Percentiles rank a stretch among this genome's conserved stretches.
Evolutionary conservation across 1,140 invertebrate species (phyloP).

Genomic region (Philotrypesis tridentata): DNA sequence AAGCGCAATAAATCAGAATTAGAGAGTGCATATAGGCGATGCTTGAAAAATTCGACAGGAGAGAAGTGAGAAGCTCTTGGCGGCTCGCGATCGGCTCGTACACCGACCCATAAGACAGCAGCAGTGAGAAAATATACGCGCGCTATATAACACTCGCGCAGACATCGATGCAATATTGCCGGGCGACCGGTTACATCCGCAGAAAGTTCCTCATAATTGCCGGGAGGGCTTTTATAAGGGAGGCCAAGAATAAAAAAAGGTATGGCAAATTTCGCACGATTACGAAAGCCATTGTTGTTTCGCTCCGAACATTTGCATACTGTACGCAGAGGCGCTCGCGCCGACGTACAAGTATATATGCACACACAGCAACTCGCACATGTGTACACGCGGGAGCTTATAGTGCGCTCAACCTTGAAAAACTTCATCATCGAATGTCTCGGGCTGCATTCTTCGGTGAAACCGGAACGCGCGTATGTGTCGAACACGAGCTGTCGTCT

Average conservation of each 20-base stretch:
- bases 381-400: background rate
- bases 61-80: background rate
- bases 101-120: no score
- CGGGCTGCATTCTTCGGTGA: constrained; percentile 33
- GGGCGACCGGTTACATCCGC: no score
- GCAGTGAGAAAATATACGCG: no score
- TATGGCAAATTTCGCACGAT: constrained; percentile 48
- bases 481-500: background rate
- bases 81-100: no score
- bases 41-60: background rate
- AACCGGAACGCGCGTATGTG: constrained; percentile 37
- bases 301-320: constrained; percentile 18
- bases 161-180: no score
- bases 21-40: background rate
- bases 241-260: no score
- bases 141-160: no score
- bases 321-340: background rate
- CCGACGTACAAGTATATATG: background rate
- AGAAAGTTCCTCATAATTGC: no score
- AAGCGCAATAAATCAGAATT: background rate
- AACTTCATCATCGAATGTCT: constrained; percentile 44
- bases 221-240: no score
- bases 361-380: background rate
- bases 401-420: constrained; percentile 48
- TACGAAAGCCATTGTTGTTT: constrained; percentile 49